Conservation (phyloP, 2,888 invertebrate genomes). For the Philaethria dido region DNA sequence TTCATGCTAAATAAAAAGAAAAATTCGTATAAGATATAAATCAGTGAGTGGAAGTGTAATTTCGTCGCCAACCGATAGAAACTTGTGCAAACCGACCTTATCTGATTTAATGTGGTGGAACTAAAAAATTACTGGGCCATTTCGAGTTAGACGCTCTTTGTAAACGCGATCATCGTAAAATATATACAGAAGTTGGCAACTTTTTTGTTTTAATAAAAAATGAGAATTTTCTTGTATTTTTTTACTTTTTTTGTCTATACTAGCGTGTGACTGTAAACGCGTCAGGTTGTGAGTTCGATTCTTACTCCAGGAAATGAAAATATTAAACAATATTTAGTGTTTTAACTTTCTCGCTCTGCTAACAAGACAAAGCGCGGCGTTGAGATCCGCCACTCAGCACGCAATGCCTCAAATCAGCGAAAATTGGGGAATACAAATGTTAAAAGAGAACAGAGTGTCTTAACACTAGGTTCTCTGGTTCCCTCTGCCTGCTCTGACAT, state of each 20-base stretch:
- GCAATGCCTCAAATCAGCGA: no score
- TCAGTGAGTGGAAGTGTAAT: constrained; percentile 44
- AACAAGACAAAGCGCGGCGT: no score
- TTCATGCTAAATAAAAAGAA: neutral
- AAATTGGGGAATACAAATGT: no score
- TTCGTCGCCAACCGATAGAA: constrained; percentile 44
- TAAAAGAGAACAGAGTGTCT: no score
- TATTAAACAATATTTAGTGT: no score
- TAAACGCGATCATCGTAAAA: constrained; percentile 16
- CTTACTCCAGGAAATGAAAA: no score
- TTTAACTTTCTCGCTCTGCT: no score
- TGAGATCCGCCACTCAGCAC: no score
- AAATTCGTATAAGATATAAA: constrained; percentile 40
- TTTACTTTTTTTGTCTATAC: neutral
- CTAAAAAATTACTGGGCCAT: constrained; percentile 33
- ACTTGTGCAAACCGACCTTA: constrained; percentile 42
- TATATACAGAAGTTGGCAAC: constrained; percentile 17
- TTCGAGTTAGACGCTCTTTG: constrained; percentile 14
- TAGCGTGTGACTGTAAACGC: no score
- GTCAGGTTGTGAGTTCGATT: no score
- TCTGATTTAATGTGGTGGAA: constrained; percentile 45
- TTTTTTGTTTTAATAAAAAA: constrained; percentile 1
- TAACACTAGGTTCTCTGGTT: no score
- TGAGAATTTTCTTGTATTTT: neutral
- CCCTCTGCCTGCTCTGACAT: no score